A percentile compares a stretch with the other conserved stretches of the same genome.
phyloP scores from a whole-genome alignment of 2,113 vertebrate species.

The Cyanistes caeruleus region DNA sequence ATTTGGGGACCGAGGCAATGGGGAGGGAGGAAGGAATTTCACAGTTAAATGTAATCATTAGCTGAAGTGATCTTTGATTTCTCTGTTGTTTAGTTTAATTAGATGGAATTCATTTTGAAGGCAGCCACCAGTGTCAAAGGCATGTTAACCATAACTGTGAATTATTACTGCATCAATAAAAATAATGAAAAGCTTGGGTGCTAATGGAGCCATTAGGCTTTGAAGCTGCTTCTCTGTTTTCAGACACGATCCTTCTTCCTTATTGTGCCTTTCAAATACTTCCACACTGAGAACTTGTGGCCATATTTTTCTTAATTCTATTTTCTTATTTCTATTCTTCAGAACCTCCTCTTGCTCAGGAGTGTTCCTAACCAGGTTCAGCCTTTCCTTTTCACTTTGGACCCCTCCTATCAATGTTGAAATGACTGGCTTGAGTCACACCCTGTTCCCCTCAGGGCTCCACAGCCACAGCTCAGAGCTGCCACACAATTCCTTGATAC shows the following conservation, averaged over 20 bases:
- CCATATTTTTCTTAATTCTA: not conserved
- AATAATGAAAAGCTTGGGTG: constrained; percentile 65
- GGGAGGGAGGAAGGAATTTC: not conserved
- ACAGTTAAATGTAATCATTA: constrained; percentile 32
- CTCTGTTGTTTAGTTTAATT: constrained; percentile 58
- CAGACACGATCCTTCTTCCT: constrained; percentile 23
- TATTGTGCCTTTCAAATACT: constrained; percentile 17
- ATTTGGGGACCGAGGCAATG: not conserved
- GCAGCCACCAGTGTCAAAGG: constrained; percentile 34
- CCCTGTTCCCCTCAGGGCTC: not conserved
- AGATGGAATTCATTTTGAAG: constrained; percentile 54
- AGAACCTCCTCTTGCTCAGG: not conserved
- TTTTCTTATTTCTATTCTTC: not conserved
- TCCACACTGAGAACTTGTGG: not conserved
- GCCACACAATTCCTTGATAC: not conserved
- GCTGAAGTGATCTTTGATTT: constrained; percentile 48
- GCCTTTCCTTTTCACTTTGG: not conserved
- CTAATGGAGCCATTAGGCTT: constrained; percentile 50
- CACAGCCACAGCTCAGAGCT: not conserved
- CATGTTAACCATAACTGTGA: constrained; percentile 59
- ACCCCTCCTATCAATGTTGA: not conserved
- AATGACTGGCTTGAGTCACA: not conserved
- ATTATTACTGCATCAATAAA: constrained; percentile 68
- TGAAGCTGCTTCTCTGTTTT: constrained; percentile 53
- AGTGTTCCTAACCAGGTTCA: not conserved